Conservation (phyloP, 2,797 vertebrate genomes). For the Amphiprion clarkii region DNA sequence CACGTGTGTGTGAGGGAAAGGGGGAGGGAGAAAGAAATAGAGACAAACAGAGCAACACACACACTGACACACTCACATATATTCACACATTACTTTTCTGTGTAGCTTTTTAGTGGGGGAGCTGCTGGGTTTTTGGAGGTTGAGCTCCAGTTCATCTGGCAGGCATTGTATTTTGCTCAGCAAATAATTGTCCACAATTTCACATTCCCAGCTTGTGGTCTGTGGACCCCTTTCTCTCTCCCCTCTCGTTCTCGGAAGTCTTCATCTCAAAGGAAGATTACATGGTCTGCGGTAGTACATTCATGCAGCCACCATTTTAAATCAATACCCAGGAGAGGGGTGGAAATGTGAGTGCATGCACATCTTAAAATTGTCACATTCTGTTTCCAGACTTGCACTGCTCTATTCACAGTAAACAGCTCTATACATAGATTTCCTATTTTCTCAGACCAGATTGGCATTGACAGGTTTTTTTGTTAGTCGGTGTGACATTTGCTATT, state of each 20-base stretch:
- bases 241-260: conserved; percentile 82
- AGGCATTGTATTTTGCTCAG: conserved; percentile 89
- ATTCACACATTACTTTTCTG: conserved; percentile 72
- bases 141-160: conserved; percentile 88
- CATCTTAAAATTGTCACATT: conserved; percentile 78
- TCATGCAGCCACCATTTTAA: conserved; percentile 87
- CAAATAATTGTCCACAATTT: conserved; percentile 89
- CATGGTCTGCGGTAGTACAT: conserved; percentile 82
- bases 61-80: conserved; percentile 30
- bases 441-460: conserved; percentile 61
- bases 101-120: conserved; percentile 73
- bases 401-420: conserved; percentile 71
- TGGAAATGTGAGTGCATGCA: conserved; percentile 73
- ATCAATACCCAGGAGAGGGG: conserved; percentile 81
- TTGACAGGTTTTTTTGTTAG: conserved; percentile 59
- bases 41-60: conserved; percentile 44
- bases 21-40: conserved; percentile 37
- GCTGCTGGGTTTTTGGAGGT: conserved; percentile 79
- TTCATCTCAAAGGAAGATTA: conserved; percentile 86
- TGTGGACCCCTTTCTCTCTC: conserved; percentile 73
- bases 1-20: conserved; percentile 36
- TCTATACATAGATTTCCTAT: conserved; percentile 70
- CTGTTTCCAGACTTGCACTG: conserved; percentile 63
- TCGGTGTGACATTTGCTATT: conserved; percentile 65
- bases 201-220: conserved; percentile 86